A percentile compares a stretch with the other conserved stretches of the same genome.
These are phyloP conservation scores for Pelagia noctiluca DNA, from an alignment of 30 jellyfish, hydroid and myxozoan species.

Conservation along the genomic window DNA sequence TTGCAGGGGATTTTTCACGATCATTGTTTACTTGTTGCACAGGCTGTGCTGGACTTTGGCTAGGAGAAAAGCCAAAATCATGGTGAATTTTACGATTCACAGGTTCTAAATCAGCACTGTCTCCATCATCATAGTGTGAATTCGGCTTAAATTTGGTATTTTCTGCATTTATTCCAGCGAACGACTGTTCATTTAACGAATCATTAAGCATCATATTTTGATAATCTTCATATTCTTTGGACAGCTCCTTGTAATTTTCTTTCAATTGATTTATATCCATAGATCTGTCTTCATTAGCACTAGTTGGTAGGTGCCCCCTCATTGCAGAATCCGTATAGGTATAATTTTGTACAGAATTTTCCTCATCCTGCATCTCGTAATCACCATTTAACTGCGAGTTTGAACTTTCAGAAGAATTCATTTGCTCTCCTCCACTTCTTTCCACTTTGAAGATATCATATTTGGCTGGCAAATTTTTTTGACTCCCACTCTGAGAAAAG, in stretches of 20 bases:
- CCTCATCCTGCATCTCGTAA: too few species aligned
- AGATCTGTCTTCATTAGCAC: not conserved
- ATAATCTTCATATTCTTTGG: slow-evolving; percentile 14
- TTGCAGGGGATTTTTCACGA: not conserved
- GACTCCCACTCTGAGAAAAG: too few species aligned
- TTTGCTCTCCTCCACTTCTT: slow-evolving; percentile 20
- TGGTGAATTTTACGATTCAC: not conserved
- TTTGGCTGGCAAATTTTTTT: too few species aligned
- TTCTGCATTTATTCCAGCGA: too few species aligned
- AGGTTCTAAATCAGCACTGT: not conserved
- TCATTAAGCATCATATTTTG: slow-evolving; percentile 6
- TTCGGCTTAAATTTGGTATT: too few species aligned
- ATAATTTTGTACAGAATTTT: too few species aligned
- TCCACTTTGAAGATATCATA: slow-evolving; percentile 35
- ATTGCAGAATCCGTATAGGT: too few species aligned
- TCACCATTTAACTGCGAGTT: too few species aligned
- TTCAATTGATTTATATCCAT: not conserved
- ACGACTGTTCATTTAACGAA: slow-evolving; percentile 53
- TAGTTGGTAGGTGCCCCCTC: too few species aligned
- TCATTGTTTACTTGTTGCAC: not conserved
- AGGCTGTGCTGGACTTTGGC: too few species aligned
- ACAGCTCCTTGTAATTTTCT: slow-evolving; percentile 8
- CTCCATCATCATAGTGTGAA: not conserved
- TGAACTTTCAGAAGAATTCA: too few species aligned
- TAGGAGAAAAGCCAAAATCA: not conserved